phyloP scores from a whole-genome alignment of 2,113 vertebrate species.

The Seriola rivoliana region DNA sequence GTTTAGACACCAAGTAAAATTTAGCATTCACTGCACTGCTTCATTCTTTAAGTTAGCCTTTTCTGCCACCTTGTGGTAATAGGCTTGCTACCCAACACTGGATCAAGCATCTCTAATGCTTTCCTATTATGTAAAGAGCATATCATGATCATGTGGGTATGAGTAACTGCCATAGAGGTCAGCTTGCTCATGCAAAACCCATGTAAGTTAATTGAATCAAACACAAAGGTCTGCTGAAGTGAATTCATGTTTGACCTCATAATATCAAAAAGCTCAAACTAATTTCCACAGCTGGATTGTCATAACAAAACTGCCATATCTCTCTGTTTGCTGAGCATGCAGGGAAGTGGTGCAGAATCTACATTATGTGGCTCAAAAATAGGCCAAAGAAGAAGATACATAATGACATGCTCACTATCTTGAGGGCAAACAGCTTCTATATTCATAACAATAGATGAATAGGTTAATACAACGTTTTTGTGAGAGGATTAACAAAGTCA shows the following conservation, averaged over 20 bases:
- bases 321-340: background rate
- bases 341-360: constrained; percentile 1
- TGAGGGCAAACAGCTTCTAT: background rate
- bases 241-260: background rate
- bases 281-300: background rate
- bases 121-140: constrained; percentile 36
- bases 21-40: background rate
- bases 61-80: constrained; percentile 59
- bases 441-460: no score
- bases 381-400: background rate
- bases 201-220: background rate
- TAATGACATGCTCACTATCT: background rate
- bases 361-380: background rate
- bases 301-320: background rate
- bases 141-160: constrained; percentile 15
- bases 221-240: background rate
- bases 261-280: constrained; percentile 8
- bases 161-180: background rate
- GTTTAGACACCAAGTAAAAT: background rate
- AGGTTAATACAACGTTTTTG: background rate
- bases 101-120: background rate
- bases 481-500: no score
- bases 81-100: background rate
- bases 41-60: background rate
- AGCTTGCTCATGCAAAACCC: background rate